Evolutionary conservation across 2,113 vertebrate species (phyloP).

Genomic region (Salvelinus sp.): DNA sequence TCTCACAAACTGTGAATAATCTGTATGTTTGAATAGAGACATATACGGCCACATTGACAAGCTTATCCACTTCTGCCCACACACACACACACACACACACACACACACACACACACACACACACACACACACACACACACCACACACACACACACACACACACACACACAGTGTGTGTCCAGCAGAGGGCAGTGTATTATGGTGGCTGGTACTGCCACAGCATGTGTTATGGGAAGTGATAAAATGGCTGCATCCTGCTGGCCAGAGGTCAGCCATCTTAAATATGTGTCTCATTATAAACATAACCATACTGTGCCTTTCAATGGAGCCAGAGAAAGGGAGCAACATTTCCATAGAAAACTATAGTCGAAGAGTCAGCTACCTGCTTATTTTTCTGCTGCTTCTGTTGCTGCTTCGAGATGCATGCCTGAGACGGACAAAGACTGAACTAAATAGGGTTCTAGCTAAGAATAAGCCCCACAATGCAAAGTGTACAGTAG

Average conservation of each 20-base stretch:
- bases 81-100: not conserved
- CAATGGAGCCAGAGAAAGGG: slow-evolving; percentile 1
- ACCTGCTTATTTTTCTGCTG: too few species aligned
- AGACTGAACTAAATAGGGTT: too few species aligned
- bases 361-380: slow-evolving; percentile 16
- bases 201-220: not conserved
- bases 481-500: too few species aligned
- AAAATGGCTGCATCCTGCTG: slow-evolving; percentile 40
- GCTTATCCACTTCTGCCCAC: too few species aligned
- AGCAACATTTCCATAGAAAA: slow-evolving; percentile 44
- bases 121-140: not conserved
- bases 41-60: too few species aligned
- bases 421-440: too few species aligned
- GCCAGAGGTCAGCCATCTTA: slow-evolving; percentile 50
- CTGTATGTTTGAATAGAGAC: too few species aligned
- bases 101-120: not conserved
- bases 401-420: too few species aligned
- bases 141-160: not conserved
- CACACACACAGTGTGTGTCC: slow-evolving; percentile 15
- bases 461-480: too few species aligned
- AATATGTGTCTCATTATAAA: slow-evolving; percentile 54
- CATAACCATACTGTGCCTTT: slow-evolving; percentile 50
- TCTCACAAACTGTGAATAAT: too few species aligned
- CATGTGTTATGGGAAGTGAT: slow-evolving; percentile 49
- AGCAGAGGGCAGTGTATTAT: slow-evolving; percentile 35